phyloP scores from a whole-genome alignment of 1,140 invertebrate genomes.

The Hermatobates lingyangjiaoensis region DNA sequence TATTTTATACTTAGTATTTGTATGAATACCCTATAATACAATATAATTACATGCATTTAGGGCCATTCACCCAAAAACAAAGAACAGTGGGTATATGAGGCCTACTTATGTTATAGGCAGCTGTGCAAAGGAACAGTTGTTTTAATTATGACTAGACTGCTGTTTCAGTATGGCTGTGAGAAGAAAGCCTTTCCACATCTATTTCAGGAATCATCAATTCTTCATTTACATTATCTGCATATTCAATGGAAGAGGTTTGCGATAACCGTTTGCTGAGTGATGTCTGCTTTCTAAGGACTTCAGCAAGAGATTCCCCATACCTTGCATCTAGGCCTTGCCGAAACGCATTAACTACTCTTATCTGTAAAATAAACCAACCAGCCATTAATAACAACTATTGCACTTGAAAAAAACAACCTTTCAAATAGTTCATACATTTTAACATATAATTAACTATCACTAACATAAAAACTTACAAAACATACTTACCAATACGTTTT shows the following conservation, averaged over 20 bases:
- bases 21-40: no score
- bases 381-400: no score
- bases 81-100: slow-evolving; percentile 10
- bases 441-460: no score
- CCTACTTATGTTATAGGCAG: slow-evolving; percentile 11
- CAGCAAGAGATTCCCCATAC: slow-evolving; percentile 76
- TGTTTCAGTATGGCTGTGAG: slow-evolving; percentile 81
- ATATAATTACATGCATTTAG: slow-evolving; percentile 21
- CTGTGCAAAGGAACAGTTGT: slow-evolving; percentile 1
- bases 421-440: no score
- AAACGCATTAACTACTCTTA: slow-evolving; percentile 98
- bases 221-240: slow-evolving; percentile 70
- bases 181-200: slow-evolving; percentile 73
- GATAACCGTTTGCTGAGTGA: slow-evolving; percentile 74
- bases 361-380: slow-evolving; percentile 47
- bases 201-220: slow-evolving; percentile 73
- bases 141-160: slow-evolving; percentile 43
- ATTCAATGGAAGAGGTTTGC: slow-evolving; percentile 78
- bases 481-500: no score
- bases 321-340: slow-evolving; percentile 92
- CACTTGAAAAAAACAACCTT: no score
- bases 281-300: slow-evolving; percentile 77
- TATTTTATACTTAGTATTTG: no score
- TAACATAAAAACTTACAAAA: no score
- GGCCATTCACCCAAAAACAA: slow-evolving; percentile 12